Evolutionary conservation across 2,113 vertebrate species (phyloP).

Genomic region (Dromaius novaehollandiae): DNA sequence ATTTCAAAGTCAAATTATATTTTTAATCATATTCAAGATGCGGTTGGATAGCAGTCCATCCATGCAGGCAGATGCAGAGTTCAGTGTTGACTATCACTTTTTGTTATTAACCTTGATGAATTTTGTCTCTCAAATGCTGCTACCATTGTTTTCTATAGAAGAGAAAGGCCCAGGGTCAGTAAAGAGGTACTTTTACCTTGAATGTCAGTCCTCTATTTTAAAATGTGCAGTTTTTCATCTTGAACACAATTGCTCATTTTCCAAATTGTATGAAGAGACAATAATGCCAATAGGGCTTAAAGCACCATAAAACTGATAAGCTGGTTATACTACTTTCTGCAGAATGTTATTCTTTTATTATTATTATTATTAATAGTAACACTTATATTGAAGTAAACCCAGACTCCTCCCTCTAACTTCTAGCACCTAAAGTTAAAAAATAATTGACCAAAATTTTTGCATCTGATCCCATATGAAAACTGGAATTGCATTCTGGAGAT

Average conservation of each 20-base stretch:
- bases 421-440: background rate
- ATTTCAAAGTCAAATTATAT: constrained; percentile 51
- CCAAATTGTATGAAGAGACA: background rate
- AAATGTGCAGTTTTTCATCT: background rate
- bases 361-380: background rate
- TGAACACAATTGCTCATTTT: background rate
- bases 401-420: background rate
- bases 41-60: constrained; percentile 19
- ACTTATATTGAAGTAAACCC: background rate
- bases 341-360: background rate
- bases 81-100: background rate
- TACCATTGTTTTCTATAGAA: background rate
- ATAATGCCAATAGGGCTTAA: background rate
- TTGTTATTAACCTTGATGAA: background rate
- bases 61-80: background rate
- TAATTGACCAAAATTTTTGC: background rate
- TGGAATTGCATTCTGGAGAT: background rate
- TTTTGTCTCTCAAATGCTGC: background rate
- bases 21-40: constrained; percentile 37
- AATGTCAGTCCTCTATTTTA: background rate
- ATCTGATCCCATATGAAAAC: background rate
- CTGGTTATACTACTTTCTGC: background rate
- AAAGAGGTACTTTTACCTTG: background rate
- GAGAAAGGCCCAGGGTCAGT: background rate
- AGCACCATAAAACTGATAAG: background rate